Percentiles rank a stretch among this genome's conserved stretches.
phyloP scores from a whole-genome alignment of 2,797 vertebrate genomes.

The Argentina silus region DNA sequence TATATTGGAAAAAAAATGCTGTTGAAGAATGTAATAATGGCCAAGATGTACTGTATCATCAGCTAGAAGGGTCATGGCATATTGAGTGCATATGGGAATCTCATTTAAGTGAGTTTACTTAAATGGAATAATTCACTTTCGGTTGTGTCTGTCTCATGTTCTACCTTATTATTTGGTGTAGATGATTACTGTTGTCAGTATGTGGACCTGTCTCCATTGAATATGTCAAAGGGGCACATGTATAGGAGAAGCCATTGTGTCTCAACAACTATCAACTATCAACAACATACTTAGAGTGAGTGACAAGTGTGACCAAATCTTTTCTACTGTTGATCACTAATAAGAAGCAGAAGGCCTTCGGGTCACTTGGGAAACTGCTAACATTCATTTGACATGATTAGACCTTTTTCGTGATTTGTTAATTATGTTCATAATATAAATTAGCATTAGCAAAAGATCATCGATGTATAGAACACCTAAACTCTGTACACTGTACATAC shows the following conservation, averaged over 20 bases:
- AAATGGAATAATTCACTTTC: slow-evolving; percentile 82
- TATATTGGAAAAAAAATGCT: slow-evolving; percentile 17
- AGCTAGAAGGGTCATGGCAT: slow-evolving; percentile 65
- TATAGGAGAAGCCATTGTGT: neutral
- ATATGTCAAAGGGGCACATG: slow-evolving; percentile 34
- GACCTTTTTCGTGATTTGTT: too few relatives aligned
- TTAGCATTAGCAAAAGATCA: too few relatives aligned
- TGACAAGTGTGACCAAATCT: neutral
- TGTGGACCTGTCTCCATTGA: slow-evolving; percentile 59
- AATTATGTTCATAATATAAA: too few relatives aligned
- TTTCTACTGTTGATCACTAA: neutral
- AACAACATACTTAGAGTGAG: neutral
- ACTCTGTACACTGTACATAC: slow-evolving; percentile 1
- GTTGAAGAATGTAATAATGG: slow-evolving; percentile 24
- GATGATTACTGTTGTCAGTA: slow-evolving; percentile 49
- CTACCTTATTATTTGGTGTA: slow-evolving; percentile 56
- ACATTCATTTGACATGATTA: too few relatives aligned
- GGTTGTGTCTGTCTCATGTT: slow-evolving; percentile 70
- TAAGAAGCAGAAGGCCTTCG: too few relatives aligned
- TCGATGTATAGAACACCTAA: too few relatives aligned
- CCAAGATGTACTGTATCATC: slow-evolving; percentile 42
- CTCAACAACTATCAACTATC: too few relatives aligned
- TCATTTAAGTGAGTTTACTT: slow-evolving; percentile 86
- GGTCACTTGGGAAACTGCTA: too few relatives aligned
- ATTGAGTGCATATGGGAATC: slow-evolving; percentile 78